phyloP scores from a whole-genome alignment of 2,113 vertebrate genomes.

The crab-eating macaque (Macaca fascicularis) region DNA sequence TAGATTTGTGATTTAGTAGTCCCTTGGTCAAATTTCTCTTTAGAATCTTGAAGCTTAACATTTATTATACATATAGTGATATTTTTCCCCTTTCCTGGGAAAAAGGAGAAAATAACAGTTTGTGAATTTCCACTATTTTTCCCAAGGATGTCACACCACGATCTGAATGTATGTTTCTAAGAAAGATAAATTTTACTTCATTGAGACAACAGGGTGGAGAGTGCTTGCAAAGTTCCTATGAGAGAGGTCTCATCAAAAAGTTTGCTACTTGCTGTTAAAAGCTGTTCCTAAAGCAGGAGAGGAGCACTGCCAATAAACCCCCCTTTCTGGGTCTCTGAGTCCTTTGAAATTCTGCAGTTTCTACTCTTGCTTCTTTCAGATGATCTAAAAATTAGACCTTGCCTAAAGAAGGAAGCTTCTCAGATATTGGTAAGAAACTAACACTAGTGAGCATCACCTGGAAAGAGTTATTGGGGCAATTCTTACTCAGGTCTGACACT shows the following conservation, averaged over 20 bases:
- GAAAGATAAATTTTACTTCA: conserved; percentile 14
- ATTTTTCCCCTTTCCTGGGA: background rate
- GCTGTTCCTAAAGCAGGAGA: background rate
- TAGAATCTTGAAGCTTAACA: background rate
- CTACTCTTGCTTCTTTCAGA: background rate
- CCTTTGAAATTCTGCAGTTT: background rate
- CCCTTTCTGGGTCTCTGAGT: background rate
- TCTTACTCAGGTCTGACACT: background rate
- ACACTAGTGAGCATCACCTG: background rate
- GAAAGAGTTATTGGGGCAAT: background rate
- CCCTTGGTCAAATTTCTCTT: conserved; percentile 13
- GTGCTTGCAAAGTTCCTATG: background rate
- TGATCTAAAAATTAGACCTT: background rate
- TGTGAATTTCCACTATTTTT: conserved; percentile 19
- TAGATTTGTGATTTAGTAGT: background rate
- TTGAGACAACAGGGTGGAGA: background rate
- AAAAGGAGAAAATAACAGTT: background rate
- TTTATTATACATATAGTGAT: background rate
- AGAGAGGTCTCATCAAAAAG: background rate
- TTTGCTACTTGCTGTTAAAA: background rate
- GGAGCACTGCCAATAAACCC: background rate
- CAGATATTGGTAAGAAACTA: background rate
- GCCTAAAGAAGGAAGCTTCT: background rate
- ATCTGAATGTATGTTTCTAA: background rate
- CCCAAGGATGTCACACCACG: background rate